Percentiles rank a stretch among this genome's conserved stretches.
Conservation (phyloP, 2,113 vertebrate genomes). For the Lathamus discolor region DNA sequence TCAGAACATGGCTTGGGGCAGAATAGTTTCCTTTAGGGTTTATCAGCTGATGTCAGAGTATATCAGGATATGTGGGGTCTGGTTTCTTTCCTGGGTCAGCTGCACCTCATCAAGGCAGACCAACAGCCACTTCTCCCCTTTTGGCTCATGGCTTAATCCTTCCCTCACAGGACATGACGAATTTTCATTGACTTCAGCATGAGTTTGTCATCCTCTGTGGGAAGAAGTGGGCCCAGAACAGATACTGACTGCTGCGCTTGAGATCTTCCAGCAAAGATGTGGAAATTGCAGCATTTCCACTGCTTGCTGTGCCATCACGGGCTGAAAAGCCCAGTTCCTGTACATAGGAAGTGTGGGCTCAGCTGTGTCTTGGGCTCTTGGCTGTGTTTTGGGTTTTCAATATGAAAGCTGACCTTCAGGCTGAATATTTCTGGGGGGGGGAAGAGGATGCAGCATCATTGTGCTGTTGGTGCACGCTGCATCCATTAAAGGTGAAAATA, state of each 20-base stretch:
- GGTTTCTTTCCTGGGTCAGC: neutral
- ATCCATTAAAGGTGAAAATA: neutral
- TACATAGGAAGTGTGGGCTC: neutral
- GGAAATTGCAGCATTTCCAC: neutral
- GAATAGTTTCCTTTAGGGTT: neutral
- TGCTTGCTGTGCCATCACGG: rapidly evolving
- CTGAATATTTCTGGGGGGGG: neutral
- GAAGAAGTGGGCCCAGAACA: neutral
- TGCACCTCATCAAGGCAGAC: neutral
- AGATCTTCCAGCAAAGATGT: neutral
- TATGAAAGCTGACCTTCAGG: neutral
- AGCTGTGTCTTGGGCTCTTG: neutral
- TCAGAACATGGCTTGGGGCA: neutral
- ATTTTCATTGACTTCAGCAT: neutral
- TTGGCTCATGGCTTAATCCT: neutral
- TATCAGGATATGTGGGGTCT: neutral
- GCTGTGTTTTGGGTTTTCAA: neutral
- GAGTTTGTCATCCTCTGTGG: neutral
- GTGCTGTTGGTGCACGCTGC: neutral
- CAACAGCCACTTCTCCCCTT: neutral
- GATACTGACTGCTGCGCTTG: neutral
- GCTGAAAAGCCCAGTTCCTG: neutral
- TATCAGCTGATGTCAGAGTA: neutral
- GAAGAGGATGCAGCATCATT: neutral
- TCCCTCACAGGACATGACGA: neutral